Base-by-base conservation (phyloP, 2,113 vertebrate species). In the Actinemys pallida region DNA sequence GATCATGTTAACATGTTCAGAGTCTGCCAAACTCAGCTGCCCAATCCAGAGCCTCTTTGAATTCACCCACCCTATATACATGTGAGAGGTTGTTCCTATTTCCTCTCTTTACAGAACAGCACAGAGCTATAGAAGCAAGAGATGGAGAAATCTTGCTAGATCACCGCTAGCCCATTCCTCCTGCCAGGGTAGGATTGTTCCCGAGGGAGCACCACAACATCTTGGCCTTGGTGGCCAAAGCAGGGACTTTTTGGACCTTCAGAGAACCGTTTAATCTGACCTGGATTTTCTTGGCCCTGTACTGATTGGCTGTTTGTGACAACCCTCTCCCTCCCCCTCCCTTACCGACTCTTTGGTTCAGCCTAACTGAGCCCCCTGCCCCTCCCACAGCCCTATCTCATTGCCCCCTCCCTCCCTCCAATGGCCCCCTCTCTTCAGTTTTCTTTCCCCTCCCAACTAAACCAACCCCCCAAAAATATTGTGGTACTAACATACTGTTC, bases 131-230 rank as follows among this genome's bases (percentile, higher is more conserved):
- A 47, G 2, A 76, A 24, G 25, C 75, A 25, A 76, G 42, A 76
- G 75, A 24, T 76, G 75, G 42, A 76, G 42, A 47, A 42, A 42
- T 35, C 24, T 0, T 0, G 17, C 65, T 14, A 42, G 72, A 47
- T 47, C 25, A 52, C 3, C 1, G 52, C 24, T 6, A 75, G 90
- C 31, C 3, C 62, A 1, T 65, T 85, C 62, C 47, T 89, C 79
- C 69, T 85, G n/a, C 3, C 0, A 81, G 24, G 6, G 4, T 7
- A 85, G 13, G 5, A 84, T 1, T 2, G 5, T 52, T 76, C n/a
- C 7, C 1, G 16, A 2, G 75, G 59, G 24, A 86, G 0, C 1
- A 19, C 39, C 0, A 10, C 6, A 4, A 69, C n/a, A 20, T 39
- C 65, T 39, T 69, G 65, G n/a, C 65, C 35, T 69, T 22, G n/a